A percentile compares a stretch with the other conserved stretches of the same genome.
Evolutionary conservation across 2,888 invertebrate genomes (phyloP).

Genomic region (Pyrrhia umbra): DNA sequence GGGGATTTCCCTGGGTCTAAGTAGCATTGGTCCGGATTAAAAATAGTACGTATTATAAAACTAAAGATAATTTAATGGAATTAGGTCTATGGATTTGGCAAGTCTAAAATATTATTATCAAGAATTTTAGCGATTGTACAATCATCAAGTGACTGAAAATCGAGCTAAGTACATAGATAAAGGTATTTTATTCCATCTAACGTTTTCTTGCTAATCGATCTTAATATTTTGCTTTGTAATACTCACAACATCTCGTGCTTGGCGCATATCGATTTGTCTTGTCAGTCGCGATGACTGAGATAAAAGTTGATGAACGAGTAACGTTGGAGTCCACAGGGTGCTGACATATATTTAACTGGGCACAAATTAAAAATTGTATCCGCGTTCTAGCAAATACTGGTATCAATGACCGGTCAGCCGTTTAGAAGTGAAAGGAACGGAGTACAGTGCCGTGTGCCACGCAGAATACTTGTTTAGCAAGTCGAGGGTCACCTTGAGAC

Average conservation of each 20-base stretch:
- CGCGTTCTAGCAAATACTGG: constrained; percentile 83
- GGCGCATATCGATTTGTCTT: constrained; percentile 89
- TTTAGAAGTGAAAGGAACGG: constrained; percentile 83
- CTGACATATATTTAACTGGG: constrained; percentile 83
- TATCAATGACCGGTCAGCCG: constrained; percentile 70
- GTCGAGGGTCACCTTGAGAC: constrained; percentile 88
- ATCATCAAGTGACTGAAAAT: background rate
- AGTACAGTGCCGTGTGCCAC: constrained; percentile 73
- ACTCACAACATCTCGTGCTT: constrained; percentile 88
- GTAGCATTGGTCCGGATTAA: background rate
- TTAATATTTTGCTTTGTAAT: constrained; percentile 79
- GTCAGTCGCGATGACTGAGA: constrained; percentile 87
- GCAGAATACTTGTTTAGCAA: constrained; percentile 77
- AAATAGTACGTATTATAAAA: background rate
- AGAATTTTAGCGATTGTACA: background rate
- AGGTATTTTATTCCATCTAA: background rate
- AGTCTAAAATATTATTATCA: no score
- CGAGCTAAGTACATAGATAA: background rate
- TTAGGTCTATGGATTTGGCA: no score
- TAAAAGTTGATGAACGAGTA: constrained; percentile 88
- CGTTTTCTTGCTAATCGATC: constrained; percentile 37
- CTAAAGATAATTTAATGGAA: background rate
- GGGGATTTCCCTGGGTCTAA: background rate
- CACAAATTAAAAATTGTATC: constrained; percentile 78
- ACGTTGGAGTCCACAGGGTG: constrained; percentile 89